Evolutionary conservation across 1,140 invertebrate genomes (phyloP), one percentile per base, ranked within the genome.

Genomic region (Lerema accius): DNA sequence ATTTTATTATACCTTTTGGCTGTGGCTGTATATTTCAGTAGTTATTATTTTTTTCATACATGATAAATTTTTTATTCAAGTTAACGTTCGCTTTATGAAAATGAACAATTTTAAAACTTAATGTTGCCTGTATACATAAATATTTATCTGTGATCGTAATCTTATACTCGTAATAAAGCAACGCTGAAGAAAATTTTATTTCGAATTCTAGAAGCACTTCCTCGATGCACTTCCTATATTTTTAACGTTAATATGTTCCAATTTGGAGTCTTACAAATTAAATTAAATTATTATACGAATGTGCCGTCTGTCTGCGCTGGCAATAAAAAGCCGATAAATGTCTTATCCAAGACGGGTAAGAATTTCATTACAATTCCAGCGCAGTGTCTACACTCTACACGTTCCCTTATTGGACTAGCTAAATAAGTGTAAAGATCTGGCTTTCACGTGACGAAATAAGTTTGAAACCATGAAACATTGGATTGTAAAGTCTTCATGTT

Each of bases 321-420:
- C 23, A 60, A 60, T 60, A 60, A 60, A 53, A 49, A 60, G n/a
- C 43, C 56, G 32, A 60, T 49, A 49, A 49, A 60, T 28, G 35
- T 60, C 56, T 60, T 60, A 60, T 60, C 45, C 56, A 48, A 59
- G 32, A 43, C 19, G 42, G 32, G 28, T 60, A 60, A 60, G 56
- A 60, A 60, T 60, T 60, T 60, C 45, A 60, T 60, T 60, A 60
- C 32, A 16, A 23, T 60, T 23, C 56, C 45, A 60, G 45, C 56
- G 43, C 28, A 40, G 28, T 48, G 56, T 59, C 56, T 60, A 15
- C 56, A 15, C 16, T 48, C 56, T 48, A 16, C 45, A 23, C 32
- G 55, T 28, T 59, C 40, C 42, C 14, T 59, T 59, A 59, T 59
- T 59, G 56, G 43, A 59, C 28, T 45, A n/a, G 56, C 56, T 59